Base-by-base conservation (phyloP, 2,888 invertebrate genomes). In the Eilema sororculum region DNA sequence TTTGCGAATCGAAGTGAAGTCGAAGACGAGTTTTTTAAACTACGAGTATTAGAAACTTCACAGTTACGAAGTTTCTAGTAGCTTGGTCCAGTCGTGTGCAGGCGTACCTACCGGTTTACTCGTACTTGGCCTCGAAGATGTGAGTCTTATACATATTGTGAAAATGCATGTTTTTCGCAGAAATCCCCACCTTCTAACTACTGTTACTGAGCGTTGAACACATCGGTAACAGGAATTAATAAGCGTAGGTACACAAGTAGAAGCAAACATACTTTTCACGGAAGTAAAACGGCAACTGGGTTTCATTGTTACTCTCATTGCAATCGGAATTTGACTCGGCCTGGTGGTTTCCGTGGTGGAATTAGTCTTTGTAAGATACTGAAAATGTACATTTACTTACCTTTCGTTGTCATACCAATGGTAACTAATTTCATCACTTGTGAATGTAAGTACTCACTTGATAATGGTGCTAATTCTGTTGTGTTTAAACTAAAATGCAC, bases 301-400 rank as follows among this genome's bases (percentile, higher is more conserved):
- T 37, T 41, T 28, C 22, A 65, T 65, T 61, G 68, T 60, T 76
- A 78, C 70, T 78, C 65, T 52, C 63, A 64, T 67, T 67, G 52
- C 65, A 33, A 13, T 58, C 41, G 24, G 28, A 57, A 30, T 46
- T 62, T 28, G 65, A 60, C 33, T 67, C 61, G 61, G 41, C 56
- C 68, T 67, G 33, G 67, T 69, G 30, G 69, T 65, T 33, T 68
- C 61, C 25, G 59, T 33, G 25, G 46, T 59, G 37, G 56, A 33
- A 52, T 69, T 62, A 22, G 57, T 62, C n/a, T 9, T 20, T 24
- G 33, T 41, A 52, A 66, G 22, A 58, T 4, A 37, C 12, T 62
- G 28, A 69, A 68, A 37, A 81, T 81, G 81, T 70, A 76, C 52
- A 71, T 78, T 68, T 78, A 73, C 30, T 60, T 81, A 22, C 70